Evolutionary conservation across 1,140 invertebrate genomes (phyloP).

Genomic region (Drosophila eugracilis): DNA sequence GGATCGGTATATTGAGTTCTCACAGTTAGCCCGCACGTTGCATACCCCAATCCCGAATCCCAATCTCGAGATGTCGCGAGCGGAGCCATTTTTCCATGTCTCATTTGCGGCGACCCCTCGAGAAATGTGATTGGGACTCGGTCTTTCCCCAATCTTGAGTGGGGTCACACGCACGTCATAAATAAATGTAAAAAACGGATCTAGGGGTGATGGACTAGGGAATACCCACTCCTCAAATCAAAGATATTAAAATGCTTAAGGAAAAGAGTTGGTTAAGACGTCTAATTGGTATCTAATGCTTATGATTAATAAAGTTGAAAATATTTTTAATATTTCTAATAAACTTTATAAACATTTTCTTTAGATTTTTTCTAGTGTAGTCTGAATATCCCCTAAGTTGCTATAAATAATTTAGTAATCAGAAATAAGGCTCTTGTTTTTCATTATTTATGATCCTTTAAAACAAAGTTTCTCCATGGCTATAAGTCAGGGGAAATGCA

Average conservation of each 20-base stretch:
- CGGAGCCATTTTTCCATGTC: conserved; percentile 40
- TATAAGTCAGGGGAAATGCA: conserved; percentile 50
- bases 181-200: conserved; percentile 31
- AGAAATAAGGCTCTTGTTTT: conserved; percentile 42
- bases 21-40: conserved; percentile 39
- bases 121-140: conserved; percentile 27
- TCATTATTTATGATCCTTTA: conserved; percentile 69
- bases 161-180: conserved; percentile 58
- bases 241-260: neutral
- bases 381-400: neutral
- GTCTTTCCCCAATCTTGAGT: conserved; percentile 39
- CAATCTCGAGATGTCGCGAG: conserved; percentile 35
- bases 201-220: conserved; percentile 20
- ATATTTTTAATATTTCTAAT: neutral
- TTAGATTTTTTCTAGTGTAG: neutral
- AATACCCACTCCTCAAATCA: conserved; percentile 2
- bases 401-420: conserved; percentile 1
- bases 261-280: neutral
- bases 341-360: neutral
- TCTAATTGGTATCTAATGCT: neutral
- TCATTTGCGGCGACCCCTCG: conserved; percentile 48
- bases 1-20: conserved; percentile 48
- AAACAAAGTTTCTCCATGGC: conserved; percentile 59
- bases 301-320: neutral
- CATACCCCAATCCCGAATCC: neutral